phyloP scores from a whole-genome alignment of 2,113 vertebrate species.

The Cavia porcellus region DNA sequence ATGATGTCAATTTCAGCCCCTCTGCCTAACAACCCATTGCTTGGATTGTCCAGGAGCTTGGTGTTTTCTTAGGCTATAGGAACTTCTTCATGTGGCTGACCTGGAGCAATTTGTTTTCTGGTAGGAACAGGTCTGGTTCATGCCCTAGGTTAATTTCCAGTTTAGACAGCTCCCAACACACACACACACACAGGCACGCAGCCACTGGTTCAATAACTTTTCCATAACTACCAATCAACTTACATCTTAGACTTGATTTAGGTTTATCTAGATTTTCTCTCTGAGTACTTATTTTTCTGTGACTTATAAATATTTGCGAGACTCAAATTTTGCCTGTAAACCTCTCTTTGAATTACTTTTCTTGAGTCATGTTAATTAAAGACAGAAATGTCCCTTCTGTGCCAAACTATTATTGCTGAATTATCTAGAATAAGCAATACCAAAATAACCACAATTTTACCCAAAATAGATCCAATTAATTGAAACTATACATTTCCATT shows the following conservation, averaged over 20 bases:
- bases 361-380: not conserved
- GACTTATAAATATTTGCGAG: not conserved
- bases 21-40: too few species aligned
- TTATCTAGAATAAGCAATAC: not conserved
- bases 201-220: not conserved
- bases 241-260: not conserved
- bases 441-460: not conserved
- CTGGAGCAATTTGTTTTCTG: too few species aligned
- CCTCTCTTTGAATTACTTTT: not conserved
- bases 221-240: not conserved
- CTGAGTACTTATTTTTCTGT: not conserved
- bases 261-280: not conserved
- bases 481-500: not conserved
- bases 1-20: too few species aligned
- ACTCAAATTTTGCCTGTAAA: not conserved
- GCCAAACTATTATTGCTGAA: not conserved
- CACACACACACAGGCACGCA: not conserved
- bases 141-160: too few species aligned
- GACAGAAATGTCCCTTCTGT: not conserved
- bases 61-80: too few species aligned
- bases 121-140: too few species aligned
- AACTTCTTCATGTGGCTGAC: too few species aligned
- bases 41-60: too few species aligned
- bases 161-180: too few species aligned
- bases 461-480: not conserved